These are phyloP conservation scores for Tipula lateralis DNA, from an alignment of 2,888 invertebrate species.

Conservation along the genomic window DNA sequence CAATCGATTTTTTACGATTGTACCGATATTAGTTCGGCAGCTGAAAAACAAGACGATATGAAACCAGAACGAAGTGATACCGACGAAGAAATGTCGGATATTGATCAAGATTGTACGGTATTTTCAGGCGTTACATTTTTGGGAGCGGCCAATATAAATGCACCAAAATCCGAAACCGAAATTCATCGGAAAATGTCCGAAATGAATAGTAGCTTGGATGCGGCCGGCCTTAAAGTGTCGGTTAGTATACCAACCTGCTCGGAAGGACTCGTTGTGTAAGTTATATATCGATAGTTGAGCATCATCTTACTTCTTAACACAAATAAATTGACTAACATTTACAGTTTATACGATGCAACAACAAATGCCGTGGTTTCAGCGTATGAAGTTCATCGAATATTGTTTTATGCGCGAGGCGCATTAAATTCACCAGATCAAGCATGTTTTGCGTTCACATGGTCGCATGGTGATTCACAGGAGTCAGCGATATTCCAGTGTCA, in stretches of 20 bases:
- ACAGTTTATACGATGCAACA: constrained; percentile 74
- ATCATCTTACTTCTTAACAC: neutral
- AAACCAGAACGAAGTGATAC: constrained; percentile 66
- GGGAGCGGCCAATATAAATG: constrained; percentile 85
- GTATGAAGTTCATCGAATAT: constrained; percentile 87
- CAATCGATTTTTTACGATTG: constrained; percentile 50
- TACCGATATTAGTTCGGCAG: constrained; percentile 45
- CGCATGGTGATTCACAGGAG: constrained; percentile 84
- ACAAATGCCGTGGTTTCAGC: constrained; percentile 71
- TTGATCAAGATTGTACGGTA: constrained; percentile 83
- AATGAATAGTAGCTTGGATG: constrained; percentile 65
- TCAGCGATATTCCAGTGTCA: constrained; percentile 93
- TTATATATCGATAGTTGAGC: constrained; percentile 36
- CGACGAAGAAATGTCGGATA: constrained; percentile 74
- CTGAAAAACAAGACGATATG: constrained; percentile 74
- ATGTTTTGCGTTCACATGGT: constrained; percentile 98
- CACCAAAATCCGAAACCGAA: constrained; percentile 87
- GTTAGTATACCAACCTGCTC: constrained; percentile 90
- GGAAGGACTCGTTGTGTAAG: constrained; percentile 90
- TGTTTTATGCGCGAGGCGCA: constrained; percentile 90
- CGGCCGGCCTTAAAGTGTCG: constrained; percentile 76
- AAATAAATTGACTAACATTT: neutral
- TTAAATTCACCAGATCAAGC: constrained; percentile 75
- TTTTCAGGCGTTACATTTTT: constrained; percentile 91
- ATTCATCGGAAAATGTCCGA: constrained; percentile 91